These are phyloP conservation scores for Beroe forskalii DNA, from an alignment of 37 sponge, comb jelly and placozoan genomes.

Conservation along the genomic window DNA sequence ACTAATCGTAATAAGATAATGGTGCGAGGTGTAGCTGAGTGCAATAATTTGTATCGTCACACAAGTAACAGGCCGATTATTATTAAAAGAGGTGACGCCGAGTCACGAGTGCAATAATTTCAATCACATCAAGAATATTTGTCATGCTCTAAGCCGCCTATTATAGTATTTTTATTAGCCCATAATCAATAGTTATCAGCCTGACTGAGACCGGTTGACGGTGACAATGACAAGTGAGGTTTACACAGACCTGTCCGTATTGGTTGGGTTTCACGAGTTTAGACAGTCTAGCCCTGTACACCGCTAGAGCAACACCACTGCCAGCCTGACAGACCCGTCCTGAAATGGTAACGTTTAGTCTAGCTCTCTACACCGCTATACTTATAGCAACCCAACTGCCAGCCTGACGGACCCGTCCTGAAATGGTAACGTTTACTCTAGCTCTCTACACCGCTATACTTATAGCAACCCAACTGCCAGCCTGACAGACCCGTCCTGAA, in stretches of 20 bases:
- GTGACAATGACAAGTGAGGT: too few relatives aligned
- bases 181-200: too few relatives aligned
- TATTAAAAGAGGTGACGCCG: too few relatives aligned
- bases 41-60: too few relatives aligned
- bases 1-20: too few relatives aligned
- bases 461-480: not conserved
- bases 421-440: not conserved
- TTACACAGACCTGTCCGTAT: slow-evolving; percentile 39
- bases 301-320: slow-evolving; percentile 8
- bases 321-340: not conserved
- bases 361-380: not conserved
- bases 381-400: slow-evolving; percentile 4
- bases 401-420: not conserved
- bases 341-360: slow-evolving; percentile 1
- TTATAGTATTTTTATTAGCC: too few relatives aligned
- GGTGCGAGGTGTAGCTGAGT: too few relatives aligned
- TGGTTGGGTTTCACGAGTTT: slow-evolving; percentile 39
- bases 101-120: too few relatives aligned
- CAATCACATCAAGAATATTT: too few relatives aligned
- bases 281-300: slow-evolving; percentile 4
- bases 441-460: slow-evolving; percentile 13
- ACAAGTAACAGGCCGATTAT: too few relatives aligned
- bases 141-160: too few relatives aligned
- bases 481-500: not conserved
- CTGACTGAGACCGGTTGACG: too few relatives aligned